These are phyloP conservation scores for Unio delphinus DNA, from an alignment of 2,888 invertebrate genomes.

Conservation along the genomic window DNA sequence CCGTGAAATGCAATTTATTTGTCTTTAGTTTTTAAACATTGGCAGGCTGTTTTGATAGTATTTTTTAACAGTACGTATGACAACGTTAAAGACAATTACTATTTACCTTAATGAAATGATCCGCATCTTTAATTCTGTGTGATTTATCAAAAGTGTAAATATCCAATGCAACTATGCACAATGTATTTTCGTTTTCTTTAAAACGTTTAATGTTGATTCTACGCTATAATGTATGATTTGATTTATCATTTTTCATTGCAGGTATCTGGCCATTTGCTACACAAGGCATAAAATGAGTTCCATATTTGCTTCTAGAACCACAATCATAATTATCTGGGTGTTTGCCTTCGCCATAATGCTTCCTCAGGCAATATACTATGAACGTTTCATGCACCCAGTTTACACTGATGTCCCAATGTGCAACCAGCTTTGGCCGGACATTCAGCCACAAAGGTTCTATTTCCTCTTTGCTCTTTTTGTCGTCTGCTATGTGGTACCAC, in stretches of 20 bases:
- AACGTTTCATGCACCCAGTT: conserved; percentile 75
- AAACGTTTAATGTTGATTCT: too few species aligned
- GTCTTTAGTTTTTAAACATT: too few species aligned
- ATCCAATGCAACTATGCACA: too few species aligned
- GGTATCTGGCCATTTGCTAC: conserved; percentile 96
- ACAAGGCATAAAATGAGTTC: conserved; percentile 93
- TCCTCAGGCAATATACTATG: conserved; percentile 91
- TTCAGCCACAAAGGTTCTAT: conserved; percentile 85
- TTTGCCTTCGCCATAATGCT: conserved; percentile 84
- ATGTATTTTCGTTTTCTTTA: too few species aligned
- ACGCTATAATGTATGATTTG: too few species aligned
- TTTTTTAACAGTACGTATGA: too few species aligned
- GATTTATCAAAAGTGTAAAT: too few species aligned
- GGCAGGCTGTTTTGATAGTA: too few species aligned
- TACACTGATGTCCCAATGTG: conserved; percentile 38
- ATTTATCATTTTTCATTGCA: conserved; percentile 73
- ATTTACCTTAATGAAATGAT: too few species aligned
- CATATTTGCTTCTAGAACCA: conserved; percentile 86
- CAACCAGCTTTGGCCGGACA: conserved; percentile 82
- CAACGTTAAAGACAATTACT: too few species aligned
- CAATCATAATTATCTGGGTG: conserved; percentile 92
- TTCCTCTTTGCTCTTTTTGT: conserved; percentile 90
- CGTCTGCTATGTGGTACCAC: conserved; percentile 91
- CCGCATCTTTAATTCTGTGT: too few species aligned
- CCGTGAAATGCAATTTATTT: too few species aligned